Percentiles rank a stretch among this genome's conserved stretches.
Evolutionary conservation across 2,797 vertebrate genomes (phyloP).

Genomic region (Spatula clypeata): DNA sequence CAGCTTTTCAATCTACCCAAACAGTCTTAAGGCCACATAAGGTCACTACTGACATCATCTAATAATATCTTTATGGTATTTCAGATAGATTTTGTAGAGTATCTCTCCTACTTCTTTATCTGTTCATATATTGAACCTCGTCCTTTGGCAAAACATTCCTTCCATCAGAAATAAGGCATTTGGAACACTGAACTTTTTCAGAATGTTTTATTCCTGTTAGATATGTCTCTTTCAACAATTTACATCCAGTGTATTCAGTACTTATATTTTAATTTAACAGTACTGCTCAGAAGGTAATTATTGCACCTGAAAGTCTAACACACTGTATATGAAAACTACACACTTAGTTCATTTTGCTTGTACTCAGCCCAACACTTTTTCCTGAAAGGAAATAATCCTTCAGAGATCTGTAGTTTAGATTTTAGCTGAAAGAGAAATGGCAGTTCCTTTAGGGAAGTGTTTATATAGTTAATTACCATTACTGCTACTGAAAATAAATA

Average conservation of each 20-base stretch:
- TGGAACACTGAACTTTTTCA: not conserved
- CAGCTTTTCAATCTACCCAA: not conserved
- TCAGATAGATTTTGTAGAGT: not conserved
- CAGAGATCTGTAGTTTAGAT: not conserved
- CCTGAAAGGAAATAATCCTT: not conserved
- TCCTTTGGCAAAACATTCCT: not conserved
- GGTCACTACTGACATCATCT: not conserved
- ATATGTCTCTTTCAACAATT: not conserved
- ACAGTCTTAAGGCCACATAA: not conserved
- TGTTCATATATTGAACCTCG: not conserved
- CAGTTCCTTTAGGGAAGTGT: not conserved
- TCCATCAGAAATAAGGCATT: not conserved
- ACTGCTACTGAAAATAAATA: not conserved
- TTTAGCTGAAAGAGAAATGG: not conserved
- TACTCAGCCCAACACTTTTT: not conserved
- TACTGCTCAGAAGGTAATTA: not conserved
- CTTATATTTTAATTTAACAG: not conserved
- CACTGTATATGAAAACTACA: not conserved
- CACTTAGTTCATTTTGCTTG: not conserved
- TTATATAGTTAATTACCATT: not conserved
- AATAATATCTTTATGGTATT: not conserved
- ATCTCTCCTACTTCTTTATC: not conserved
- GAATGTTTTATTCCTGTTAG: not conserved
- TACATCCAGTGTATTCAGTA: not conserved
- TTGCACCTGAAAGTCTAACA: not conserved